Base-by-base conservation (phyloP, 2,113 vertebrate genomes). In the Melospiza melodia region DNA sequence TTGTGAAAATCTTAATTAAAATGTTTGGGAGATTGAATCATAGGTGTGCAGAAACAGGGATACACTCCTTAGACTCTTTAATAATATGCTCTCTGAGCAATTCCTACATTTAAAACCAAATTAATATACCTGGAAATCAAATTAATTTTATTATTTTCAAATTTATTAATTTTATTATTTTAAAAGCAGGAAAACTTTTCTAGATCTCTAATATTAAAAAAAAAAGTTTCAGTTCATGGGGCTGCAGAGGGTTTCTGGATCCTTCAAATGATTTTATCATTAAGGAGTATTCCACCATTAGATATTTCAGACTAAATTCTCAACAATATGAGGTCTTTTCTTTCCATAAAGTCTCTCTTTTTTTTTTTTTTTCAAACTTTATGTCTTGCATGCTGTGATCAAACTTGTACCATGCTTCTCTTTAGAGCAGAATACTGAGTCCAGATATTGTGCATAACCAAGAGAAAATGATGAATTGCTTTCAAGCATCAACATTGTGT, bases 271-370 rank as follows among this genome's bases (percentile, higher is more conserved):
- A 59, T 55, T 48, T 66, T 4, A 39, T 22, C 15, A 28, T 6
- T 2, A 19, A 57, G 27, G 27, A 73, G 19, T 67, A 84, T 65
- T 43, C 15, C 15, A 25, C 5, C 16, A 54, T 43, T 27, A 67
- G 4, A 16, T 63, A 44, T 84, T 71, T 62, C 3, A 4, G 9
- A 31, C 7, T 46, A 23, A 77, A 37, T 10, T 67, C 12, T 41
- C 8, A 5, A 28, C 3, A 14, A 14, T 39, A 1, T 48, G 41
- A 82, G 4, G 2, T 6, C 2, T 5, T 78, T 66, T 10, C 6
- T 18, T 44, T 9, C 6, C 1, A 0, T 2, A 44, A 16, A 10
- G 25, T 27, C 0, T 33, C 6, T 24, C 4, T 67, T 15, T 18
- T 19, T 48, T 72, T 73, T 11, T 13, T 41, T 74, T 74, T 41